Percentiles rank a stretch among this genome's conserved stretches.
Evolutionary conservation across 1,140 invertebrate species (phyloP).

Genomic region (Odontomachus brunneus): DNA sequence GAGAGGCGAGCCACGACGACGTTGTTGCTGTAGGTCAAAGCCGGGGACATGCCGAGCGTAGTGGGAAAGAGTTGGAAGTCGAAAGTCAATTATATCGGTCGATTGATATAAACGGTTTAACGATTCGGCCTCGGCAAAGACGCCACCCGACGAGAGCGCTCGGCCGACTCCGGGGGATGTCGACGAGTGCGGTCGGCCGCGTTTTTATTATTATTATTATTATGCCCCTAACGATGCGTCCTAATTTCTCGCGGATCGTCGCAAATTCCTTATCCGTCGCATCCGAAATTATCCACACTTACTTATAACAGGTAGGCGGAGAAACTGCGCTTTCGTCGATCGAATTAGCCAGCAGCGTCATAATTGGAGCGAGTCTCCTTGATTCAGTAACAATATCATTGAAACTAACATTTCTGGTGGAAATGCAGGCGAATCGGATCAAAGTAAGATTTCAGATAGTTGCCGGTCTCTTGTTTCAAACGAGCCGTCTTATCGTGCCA

Average conservation of each 20-base stretch:
- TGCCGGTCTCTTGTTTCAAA: too few species aligned
- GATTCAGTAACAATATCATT: too few species aligned
- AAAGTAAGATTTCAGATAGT: too few species aligned
- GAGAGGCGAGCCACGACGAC: constrained; percentile 17
- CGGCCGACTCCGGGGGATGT: constrained; percentile 24
- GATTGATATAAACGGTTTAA: constrained; percentile 74
- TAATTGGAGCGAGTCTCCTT: too few species aligned
- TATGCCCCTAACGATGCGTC: neutral
- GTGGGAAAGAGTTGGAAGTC: constrained; percentile 66
- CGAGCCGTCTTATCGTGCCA: too few species aligned
- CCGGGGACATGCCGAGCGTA: constrained; percentile 55
- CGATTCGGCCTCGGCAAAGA: constrained; percentile 58
- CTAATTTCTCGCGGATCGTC: neutral
- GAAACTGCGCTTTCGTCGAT: too few species aligned
- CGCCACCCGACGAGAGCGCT: constrained; percentile 5
- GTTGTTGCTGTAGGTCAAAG: constrained; percentile 64
- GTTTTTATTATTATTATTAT: constrained; percentile 23
- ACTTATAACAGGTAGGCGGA: too few species aligned
- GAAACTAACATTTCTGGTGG: too few species aligned
- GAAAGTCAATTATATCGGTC: constrained; percentile 66
- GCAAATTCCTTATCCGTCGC: neutral
- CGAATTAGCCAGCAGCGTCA: too few species aligned
- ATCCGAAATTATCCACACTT: neutral
- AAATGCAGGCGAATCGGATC: too few species aligned
- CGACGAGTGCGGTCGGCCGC: neutral